phyloP scores from a whole-genome alignment of 1,140 invertebrate species.

The Chelonus insularis region DNA sequence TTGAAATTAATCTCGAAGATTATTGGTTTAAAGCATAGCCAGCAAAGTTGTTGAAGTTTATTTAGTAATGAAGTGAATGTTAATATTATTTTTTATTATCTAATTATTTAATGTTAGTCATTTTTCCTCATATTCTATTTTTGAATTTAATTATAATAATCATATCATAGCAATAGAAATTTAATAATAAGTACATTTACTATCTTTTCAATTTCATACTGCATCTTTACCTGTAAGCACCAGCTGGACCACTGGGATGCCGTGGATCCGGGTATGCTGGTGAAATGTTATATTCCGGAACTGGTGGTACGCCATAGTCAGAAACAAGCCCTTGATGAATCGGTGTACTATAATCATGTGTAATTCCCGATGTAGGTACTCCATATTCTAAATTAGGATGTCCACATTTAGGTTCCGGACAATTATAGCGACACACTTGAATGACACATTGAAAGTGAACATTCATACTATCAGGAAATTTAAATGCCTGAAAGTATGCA shows the following conservation, averaged over 20 bases:
- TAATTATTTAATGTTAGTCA: too few relatives aligned
- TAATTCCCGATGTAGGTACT: slow-evolving; percentile 64
- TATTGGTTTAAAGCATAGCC: too few relatives aligned
- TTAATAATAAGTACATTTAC: too few relatives aligned
- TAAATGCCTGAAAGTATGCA: slow-evolving; percentile 95
- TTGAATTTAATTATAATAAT: too few relatives aligned
- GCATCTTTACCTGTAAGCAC: slow-evolving; percentile 66
- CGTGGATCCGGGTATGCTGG: slow-evolving; percentile 80
- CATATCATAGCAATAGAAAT: too few relatives aligned
- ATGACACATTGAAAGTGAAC: slow-evolving; percentile 97
- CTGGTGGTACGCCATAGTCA: slow-evolving; percentile 71
- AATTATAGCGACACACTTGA: slow-evolving; percentile 91
- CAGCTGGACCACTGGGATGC: slow-evolving; percentile 77
- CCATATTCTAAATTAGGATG: slow-evolving; percentile 72
- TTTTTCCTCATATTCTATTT: too few relatives aligned
- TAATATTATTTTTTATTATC: too few relatives aligned
- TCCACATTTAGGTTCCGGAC: slow-evolving; percentile 87
- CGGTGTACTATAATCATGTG: slow-evolving; percentile 71
- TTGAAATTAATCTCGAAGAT: too few relatives aligned
- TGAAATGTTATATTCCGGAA: slow-evolving; percentile 73
- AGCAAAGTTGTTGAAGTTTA: too few relatives aligned
- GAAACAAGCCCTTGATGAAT: slow-evolving; percentile 61
- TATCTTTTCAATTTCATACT: too few relatives aligned
- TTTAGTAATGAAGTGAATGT: too few relatives aligned
- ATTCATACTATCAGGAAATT: slow-evolving; percentile 96